These are phyloP conservation scores for Gracilinanus agilis DNA, from an alignment of 2,113 vertebrate genomes.

Conservation along the genomic window DNA sequence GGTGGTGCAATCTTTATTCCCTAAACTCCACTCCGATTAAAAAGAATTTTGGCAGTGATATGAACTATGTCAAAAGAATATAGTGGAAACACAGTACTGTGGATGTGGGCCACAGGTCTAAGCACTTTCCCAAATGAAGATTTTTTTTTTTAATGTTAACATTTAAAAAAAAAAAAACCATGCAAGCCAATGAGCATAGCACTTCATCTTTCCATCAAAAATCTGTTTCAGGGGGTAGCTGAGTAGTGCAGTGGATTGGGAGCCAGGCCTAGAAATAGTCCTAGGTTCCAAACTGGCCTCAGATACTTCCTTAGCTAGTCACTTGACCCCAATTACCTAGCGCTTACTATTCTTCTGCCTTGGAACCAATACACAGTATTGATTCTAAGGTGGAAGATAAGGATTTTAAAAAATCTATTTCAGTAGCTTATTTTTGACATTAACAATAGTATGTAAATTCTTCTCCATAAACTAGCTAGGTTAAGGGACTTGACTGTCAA, in stretches of 20 bases:
- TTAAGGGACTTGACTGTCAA: background rate
- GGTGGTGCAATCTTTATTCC: background rate
- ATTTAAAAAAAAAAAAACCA: background rate
- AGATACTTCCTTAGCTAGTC: too few relatives aligned
- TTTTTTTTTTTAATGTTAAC: background rate
- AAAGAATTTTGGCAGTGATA: background rate
- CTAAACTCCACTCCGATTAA: background rate
- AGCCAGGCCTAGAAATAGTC: too few relatives aligned
- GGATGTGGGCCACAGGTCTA: background rate
- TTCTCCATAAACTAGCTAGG: background rate
- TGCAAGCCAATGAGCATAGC: background rate
- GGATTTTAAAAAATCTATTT: background rate
- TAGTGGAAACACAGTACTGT: background rate
- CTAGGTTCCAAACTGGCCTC: too few relatives aligned
- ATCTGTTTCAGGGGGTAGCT: background rate
- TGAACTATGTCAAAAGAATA: background rate
- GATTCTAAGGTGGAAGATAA: too few relatives aligned
- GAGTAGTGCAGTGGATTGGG: too few relatives aligned
- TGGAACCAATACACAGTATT: too few relatives aligned
- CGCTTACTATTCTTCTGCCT: too few relatives aligned
- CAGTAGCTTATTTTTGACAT: background rate
- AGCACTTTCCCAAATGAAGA: background rate
- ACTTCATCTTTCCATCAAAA: background rate
- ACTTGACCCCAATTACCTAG: too few relatives aligned
- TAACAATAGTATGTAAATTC: background rate